Evolutionary conservation across 2,888 invertebrate genomes (phyloP).

Genomic region (Lapara coniferarum): DNA sequence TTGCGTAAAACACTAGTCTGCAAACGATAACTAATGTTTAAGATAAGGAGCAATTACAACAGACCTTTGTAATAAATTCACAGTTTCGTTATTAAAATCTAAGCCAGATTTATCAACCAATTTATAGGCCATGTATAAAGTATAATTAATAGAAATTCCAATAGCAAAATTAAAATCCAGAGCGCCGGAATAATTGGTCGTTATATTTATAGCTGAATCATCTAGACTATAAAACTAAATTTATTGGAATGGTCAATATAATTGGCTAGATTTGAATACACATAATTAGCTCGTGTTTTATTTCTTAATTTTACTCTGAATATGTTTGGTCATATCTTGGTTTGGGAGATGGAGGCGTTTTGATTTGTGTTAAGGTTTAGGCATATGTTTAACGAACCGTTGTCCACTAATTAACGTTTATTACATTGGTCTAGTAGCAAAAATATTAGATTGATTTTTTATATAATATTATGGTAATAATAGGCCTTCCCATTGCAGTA

Average conservation of each 20-base stretch:
- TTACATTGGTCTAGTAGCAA: too few species aligned
- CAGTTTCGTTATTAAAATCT: conserved; percentile 14
- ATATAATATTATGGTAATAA: background rate
- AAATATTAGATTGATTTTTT: too few species aligned
- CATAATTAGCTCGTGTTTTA: conserved; percentile 31
- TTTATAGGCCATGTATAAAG: conserved; percentile 22
- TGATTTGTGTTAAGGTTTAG: background rate
- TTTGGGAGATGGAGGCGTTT: too few species aligned
- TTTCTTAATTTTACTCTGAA: conserved; percentile 33
- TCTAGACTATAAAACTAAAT: conserved; percentile 27
- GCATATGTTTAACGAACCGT: background rate
- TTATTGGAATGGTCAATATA: conserved; percentile 25
- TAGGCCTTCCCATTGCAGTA: background rate
- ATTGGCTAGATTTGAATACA: conserved; percentile 21
- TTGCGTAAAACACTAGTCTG: conserved; percentile 30
- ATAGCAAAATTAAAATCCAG: conserved; percentile 26
- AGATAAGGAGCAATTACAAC: conserved; percentile 26
- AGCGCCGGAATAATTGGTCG: conserved; percentile 26
- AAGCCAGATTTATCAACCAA: conserved; percentile 22
- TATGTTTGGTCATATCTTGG: conserved; percentile 47
- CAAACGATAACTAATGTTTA: conserved; percentile 21
- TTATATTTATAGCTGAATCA: conserved; percentile 21
- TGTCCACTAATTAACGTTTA: too few species aligned
- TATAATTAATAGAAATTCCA: conserved; percentile 25
- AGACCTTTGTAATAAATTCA: conserved; percentile 21